These are phyloP conservation scores for Peucedramus taeniatus DNA, from an alignment of 2,113 vertebrate genomes.

Conservation along the genomic window DNA sequence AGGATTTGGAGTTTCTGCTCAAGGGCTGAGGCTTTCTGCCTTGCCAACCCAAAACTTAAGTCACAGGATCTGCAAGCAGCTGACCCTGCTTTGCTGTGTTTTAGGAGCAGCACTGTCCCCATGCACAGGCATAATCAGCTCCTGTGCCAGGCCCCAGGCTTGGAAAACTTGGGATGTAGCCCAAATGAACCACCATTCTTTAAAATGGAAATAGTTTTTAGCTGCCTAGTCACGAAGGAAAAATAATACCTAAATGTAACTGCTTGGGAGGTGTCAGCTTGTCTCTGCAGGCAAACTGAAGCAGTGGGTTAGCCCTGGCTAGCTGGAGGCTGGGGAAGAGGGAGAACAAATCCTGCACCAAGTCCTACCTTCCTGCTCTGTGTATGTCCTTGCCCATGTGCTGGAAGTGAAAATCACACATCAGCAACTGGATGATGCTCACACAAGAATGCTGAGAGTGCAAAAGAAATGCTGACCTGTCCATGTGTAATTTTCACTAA, in stretches of 20 bases:
- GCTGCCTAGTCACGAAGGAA: background rate
- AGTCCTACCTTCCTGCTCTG: rapidly evolving
- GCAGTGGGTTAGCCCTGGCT: background rate
- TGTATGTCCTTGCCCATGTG: background rate
- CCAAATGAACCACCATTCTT: background rate
- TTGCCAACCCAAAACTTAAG: background rate
- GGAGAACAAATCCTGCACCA: background rate
- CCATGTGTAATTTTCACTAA: background rate
- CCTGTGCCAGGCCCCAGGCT: background rate
- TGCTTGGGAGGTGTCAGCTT: background rate
- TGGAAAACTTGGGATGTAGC: background rate
- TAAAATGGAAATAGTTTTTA: background rate
- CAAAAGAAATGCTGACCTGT: background rate
- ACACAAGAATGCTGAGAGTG: background rate
- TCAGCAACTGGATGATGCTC: background rate
- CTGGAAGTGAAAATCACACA: background rate
- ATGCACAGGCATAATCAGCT: background rate
- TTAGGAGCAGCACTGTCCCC: background rate
- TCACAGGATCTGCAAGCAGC: background rate
- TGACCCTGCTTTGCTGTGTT: background rate
- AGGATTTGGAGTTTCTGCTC: background rate
- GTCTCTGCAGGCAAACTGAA: background rate
- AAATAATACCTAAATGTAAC: background rate
- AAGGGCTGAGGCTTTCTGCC: background rate
- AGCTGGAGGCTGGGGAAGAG: background rate